Base-by-base conservation (phyloP, 2,113 vertebrate species). In the Prionailurus bengalensis region DNA sequence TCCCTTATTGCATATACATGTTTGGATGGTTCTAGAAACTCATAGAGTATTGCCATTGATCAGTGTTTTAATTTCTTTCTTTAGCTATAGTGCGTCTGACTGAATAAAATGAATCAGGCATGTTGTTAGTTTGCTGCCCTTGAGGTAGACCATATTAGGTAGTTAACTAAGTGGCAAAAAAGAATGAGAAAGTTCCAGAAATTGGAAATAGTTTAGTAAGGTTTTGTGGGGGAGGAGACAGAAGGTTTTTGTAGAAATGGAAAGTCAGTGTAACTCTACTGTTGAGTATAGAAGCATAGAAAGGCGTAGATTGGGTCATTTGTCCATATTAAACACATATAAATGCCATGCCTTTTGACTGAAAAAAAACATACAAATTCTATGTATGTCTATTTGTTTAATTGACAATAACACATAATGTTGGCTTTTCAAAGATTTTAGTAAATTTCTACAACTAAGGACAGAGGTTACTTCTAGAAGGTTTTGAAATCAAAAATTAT, bases 401-500 rank as follows among this genome's bases (percentile, higher is more conserved):
- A 94, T 89, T 79, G 13, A 48, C 8, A 48, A 25, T 3, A 82
- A 36, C 31, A 61, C 15, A 19, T 31, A 66, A 78, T 89, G 94
- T 81, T 51, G 14, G 4, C n/a, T 73, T 29, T 88, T 94, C 36
- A 55, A 88, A 89, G 6, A 7, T 84, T 42, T 95, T 39, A 25
- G 55, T 33, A 73, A 96, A 92, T 33, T 39, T 92, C 21, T 87
- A 8, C 29, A 94, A 27, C 55, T 70, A 36, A 81, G 19, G 76
- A 74, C 25, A 97, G 45, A 94, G 5, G 3, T 81, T 53, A 48
- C 42, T 66, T 84, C 74, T 45, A 53, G 58, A 78, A 89, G 68
- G 51, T 9, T 16, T 86, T 95, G 89, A 81, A 91, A 94, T 91
- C 19, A 61, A 7, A 96, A 98, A 91, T 70, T 78, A 94, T 14